phyloP scores from a whole-genome alignment of 2,113 vertebrate genomes.

The Machaerirhynchus nigripectus region DNA sequence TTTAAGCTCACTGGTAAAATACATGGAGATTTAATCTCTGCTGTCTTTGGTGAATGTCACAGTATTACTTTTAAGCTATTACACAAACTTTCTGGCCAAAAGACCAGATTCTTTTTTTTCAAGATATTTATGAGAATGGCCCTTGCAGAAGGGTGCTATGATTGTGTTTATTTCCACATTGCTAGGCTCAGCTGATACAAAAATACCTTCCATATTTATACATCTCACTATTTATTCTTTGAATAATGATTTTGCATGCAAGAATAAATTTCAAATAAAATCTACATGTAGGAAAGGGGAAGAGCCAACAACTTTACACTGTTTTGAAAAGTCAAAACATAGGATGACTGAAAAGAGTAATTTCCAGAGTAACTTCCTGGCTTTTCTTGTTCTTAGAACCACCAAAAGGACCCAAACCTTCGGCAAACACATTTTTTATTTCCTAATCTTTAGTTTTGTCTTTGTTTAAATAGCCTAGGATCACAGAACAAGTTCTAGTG shows the following conservation, averaged over 20 bases:
- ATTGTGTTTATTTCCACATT: not conserved
- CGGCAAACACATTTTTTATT: not conserved
- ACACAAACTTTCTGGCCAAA: not conserved
- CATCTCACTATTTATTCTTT: not conserved
- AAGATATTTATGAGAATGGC: not conserved
- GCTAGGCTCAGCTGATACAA: not conserved
- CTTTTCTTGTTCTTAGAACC: not conserved
- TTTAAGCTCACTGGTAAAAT: conserved; percentile 18
- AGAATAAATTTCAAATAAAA: not conserved
- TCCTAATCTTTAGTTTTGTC: not conserved
- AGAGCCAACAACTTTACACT: not conserved
- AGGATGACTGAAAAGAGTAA: not conserved
- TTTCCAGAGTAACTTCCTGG: not conserved
- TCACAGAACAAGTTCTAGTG: not conserved
- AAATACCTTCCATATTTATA: not conserved
- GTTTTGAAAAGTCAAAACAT: not conserved
- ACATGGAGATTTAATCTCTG: not conserved
- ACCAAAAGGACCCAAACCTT: not conserved
- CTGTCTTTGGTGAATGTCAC: not conserved
- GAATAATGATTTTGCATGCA: not conserved
- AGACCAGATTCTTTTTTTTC: not conserved
- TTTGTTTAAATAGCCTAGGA: not conserved
- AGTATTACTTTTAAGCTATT: not conserved
- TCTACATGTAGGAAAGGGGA: not conserved
- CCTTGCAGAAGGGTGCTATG: not conserved